A percentile compares a stretch with the other conserved stretches of the same genome.
These are phyloP conservation scores for Phrynocephalus forsythii DNA, from an alignment of 2,797 vertebrate species.

Conservation along the genomic window DNA sequence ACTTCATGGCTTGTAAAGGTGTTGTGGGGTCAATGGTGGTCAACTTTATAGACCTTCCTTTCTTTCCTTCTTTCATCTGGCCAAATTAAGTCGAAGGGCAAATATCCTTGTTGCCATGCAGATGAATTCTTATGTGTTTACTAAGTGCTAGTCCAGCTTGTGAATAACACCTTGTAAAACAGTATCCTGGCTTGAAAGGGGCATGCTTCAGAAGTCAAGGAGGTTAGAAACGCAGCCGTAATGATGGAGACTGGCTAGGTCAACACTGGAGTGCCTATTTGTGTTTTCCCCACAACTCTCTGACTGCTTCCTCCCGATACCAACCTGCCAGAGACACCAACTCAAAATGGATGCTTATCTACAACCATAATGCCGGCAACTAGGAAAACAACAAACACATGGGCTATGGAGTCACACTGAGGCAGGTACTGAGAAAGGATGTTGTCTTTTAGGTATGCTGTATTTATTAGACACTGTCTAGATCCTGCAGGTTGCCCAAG, in stretches of 20 bases:
- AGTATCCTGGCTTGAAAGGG: conserved; percentile 31
- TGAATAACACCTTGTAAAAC: conserved; percentile 65
- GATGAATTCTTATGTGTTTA: conserved; percentile 62
- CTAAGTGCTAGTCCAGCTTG: conserved; percentile 60
- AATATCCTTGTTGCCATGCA: conserved; percentile 31
- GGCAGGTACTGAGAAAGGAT: neutral
- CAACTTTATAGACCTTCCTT: neutral
- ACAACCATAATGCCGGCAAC: conserved; percentile 24
- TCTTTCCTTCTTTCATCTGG: neutral
- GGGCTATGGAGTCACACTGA: fast-evolving
- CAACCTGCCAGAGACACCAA: neutral
- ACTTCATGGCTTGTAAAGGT: conserved; percentile 72
- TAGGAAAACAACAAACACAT: neutral
- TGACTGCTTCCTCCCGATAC: neutral
- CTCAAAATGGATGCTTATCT: neutral
- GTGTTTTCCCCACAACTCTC: conserved; percentile 17
- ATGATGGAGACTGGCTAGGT: conserved; percentile 48
- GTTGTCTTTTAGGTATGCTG: neutral
- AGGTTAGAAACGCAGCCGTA: conserved; percentile 33
- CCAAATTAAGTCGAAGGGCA: conserved; percentile 47
- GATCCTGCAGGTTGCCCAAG: too few relatives aligned
- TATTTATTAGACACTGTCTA: too few relatives aligned
- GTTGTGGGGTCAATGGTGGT: neutral
- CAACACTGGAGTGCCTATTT: conserved; percentile 9
- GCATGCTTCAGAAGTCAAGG: conserved; percentile 39